These are phyloP conservation scores for Smutsia temminckii DNA, from an alignment of 2,797 vertebrate species.

Conservation along the genomic window DNA sequence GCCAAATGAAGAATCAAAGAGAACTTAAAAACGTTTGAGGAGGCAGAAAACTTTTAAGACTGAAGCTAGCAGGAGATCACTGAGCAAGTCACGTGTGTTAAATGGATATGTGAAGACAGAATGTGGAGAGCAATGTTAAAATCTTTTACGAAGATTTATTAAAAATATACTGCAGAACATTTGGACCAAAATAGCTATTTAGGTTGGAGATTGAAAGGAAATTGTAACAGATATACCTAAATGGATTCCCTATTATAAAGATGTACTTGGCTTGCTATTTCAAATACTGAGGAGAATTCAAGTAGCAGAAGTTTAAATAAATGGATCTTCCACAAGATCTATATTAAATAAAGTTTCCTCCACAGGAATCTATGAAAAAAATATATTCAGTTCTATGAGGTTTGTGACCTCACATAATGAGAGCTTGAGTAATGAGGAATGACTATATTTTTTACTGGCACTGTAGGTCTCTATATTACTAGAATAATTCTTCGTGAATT, in stretches of 20 bases:
- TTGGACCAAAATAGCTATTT: not conserved
- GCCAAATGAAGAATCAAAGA: constrained; percentile 44
- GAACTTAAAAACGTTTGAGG: not conserved
- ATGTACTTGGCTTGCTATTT: not conserved
- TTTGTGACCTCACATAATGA: not conserved
- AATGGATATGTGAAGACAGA: not conserved
- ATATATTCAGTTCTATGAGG: not conserved
- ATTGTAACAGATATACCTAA: not conserved
- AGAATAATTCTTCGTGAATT: not conserved
- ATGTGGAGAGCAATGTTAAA: not conserved
- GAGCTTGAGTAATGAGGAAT: not conserved
- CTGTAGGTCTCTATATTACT: not conserved
- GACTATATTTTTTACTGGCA: not conserved
- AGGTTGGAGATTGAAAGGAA: not conserved
- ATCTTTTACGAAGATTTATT: constrained; percentile 20
- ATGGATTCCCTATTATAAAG: not conserved
- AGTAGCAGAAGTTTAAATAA: not conserved
- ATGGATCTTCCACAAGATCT: not conserved
- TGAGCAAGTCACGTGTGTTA: not conserved
- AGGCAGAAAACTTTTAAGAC: not conserved
- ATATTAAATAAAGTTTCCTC: not conserved
- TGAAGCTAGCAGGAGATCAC: not conserved
- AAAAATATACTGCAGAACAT: not conserved
- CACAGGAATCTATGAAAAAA: not conserved
- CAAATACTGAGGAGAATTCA: not conserved